These are phyloP conservation scores for Sigmodon hispidus DNA, from an alignment of 2,113 vertebrate genomes.

Conservation along the genomic window DNA sequence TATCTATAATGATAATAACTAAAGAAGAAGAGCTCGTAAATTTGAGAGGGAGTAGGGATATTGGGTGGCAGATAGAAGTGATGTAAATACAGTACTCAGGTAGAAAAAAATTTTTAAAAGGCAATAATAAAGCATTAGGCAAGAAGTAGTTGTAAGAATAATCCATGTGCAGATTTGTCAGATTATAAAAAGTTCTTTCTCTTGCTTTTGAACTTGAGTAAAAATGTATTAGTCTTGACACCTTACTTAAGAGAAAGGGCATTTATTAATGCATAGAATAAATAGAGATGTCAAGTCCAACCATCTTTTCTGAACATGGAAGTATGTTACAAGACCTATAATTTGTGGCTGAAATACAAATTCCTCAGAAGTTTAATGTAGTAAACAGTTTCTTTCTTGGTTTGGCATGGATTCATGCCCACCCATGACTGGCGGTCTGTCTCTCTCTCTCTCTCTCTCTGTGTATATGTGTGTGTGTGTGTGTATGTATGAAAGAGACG, in stretches of 20 bases:
- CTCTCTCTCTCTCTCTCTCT: no score
- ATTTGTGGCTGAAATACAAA: background rate
- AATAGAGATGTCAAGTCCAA: background rate
- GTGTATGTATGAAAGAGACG: background rate
- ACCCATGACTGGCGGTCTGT: no score
- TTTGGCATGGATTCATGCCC: background rate
- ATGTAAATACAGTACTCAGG: background rate
- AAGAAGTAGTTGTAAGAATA: background rate
- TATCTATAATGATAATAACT: background rate
- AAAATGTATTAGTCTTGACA: background rate
- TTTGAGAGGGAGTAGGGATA: background rate
- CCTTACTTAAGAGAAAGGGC: background rate
- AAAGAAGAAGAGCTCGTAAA: background rate
- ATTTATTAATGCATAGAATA: background rate
- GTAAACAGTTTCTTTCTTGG: background rate
- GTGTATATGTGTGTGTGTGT: background rate
- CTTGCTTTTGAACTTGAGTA: conserved; percentile 13
- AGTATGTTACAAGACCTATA: background rate
- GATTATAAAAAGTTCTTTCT: conserved; percentile 22
- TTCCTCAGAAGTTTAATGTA: conserved; percentile 24
- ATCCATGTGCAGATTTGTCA: background rate
- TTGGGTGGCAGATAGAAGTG: background rate
- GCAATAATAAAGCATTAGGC: background rate
- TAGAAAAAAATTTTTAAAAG: background rate
- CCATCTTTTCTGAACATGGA: background rate